These are phyloP conservation scores for Synergus japonicus DNA, from an alignment of 2,888 invertebrate species.

Conservation along the genomic window DNA sequence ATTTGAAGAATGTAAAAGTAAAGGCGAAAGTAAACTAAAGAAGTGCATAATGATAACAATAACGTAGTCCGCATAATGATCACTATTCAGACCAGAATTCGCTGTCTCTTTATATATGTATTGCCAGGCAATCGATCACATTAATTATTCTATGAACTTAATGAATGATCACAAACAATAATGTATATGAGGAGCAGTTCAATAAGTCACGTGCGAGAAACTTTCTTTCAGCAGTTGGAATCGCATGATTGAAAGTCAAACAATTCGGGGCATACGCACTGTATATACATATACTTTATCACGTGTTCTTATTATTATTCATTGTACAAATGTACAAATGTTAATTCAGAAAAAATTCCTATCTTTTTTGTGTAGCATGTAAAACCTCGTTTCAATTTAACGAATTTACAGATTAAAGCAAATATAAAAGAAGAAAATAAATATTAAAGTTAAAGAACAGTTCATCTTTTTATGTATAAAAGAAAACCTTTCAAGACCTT, in stretches of 20 bases:
- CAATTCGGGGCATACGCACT: not conserved
- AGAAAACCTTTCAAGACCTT: no score
- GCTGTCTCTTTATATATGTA: not conserved
- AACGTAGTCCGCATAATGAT: not conserved
- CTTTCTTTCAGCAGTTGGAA: slow-evolving; percentile 16
- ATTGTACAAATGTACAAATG: not conserved
- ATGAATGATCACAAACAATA: not conserved
- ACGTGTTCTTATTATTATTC: not conserved
- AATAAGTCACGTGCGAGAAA: not conserved
- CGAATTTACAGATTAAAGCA: no score
- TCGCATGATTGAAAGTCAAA: slow-evolving; percentile 12
- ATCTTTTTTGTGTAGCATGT: no score
- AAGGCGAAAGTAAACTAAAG: not conserved
- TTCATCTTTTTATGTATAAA: no score
- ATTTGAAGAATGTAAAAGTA: not conserved
- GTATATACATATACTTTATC: not conserved
- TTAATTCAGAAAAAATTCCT: not conserved
- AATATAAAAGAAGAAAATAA: no score
- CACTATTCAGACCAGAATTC: not conserved
- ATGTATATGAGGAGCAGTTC: not conserved
- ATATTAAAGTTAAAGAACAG: no score
- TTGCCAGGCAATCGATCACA: not conserved
- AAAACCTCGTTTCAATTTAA: no score
- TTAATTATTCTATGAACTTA: not conserved
- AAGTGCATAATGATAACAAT: not conserved